Evolutionary conservation across 2,113 vertebrate genomes (phyloP), one percentile per base, ranked within the genome.

Genomic region (Burhinus oedicnemus): DNA sequence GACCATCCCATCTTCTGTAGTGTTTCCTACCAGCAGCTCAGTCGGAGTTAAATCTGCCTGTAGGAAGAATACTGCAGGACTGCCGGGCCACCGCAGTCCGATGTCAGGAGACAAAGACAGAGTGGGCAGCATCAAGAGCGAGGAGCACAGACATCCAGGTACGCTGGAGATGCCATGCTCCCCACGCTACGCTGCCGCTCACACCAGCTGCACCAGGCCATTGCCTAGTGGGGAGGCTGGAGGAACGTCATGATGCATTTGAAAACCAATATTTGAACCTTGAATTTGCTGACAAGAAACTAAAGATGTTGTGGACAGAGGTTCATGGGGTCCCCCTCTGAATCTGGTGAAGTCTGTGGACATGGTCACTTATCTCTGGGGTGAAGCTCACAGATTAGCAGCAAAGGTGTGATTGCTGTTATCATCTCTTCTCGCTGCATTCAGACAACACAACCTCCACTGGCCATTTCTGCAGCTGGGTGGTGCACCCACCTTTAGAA

Each of bases 371-470:
- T 3, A 6, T 23, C 49, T 22, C 42, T 36, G 34, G 45, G 44
- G 3, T 44, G 36, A 58, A 64, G 54, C 29, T 44, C 32, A 8
- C 19, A 34, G 72, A n/a, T 5, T 1, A 29, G 60, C 38, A 81
- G 57, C 44, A 69, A 11, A 75, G 44, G 18, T 60, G 8, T 2
- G 12, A 23, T 10, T 23, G n/a, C 29, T 51, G 27, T 42, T 8
- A 23, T 16, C 44, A 12, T 8, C 49, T 57, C 32, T 64, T 64
- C 25, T 30, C 36, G 42, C 45, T 89, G 19, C 22, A 15, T 11
- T 27, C n/a, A 29, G 15, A 22, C 42, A 79, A 20, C 17, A 5
- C 0, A 2, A 80, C 15, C 34, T 64, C 42, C 6, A 0, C 9
- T 21, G 58, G 15, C 8, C 11, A 6, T 29, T 60, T 47, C 70